Conservation (phyloP, 2,888 invertebrate species). For the Kryphioiulus occultus region DNA sequence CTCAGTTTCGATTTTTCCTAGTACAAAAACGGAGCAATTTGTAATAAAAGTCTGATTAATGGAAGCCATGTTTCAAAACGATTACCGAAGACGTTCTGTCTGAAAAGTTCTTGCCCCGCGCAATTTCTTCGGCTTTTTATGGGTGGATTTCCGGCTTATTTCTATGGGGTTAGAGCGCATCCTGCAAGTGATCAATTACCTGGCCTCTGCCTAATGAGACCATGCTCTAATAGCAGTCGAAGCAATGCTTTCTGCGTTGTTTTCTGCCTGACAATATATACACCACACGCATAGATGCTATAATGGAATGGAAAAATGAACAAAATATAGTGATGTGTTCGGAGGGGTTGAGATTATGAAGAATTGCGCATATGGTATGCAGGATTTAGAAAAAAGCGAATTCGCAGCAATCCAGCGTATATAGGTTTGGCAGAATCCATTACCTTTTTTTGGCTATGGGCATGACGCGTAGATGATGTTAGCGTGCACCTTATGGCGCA, state of each 20-base stretch:
- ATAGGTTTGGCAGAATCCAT: not conserved
- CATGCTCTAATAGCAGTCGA: not conserved
- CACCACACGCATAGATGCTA: not conserved
- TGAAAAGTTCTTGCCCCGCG: not conserved
- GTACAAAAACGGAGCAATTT: conserved; percentile 45
- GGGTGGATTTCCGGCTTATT: conserved; percentile 42
- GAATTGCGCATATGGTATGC: not conserved
- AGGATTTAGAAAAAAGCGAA: not conserved
- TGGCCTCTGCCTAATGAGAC: not conserved
- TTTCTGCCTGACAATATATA: not conserved
- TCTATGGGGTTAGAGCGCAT: conserved; percentile 33
- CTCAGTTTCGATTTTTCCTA: not conserved
- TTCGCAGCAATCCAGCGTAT: not conserved
- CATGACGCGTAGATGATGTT: not conserved
- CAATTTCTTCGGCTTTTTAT: not conserved
- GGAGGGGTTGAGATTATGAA: not conserved
- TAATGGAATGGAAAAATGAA: not conserved
- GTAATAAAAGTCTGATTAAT: conserved; percentile 49
- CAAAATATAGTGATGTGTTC: not conserved
- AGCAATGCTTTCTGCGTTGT: not conserved
- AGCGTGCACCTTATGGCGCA: not conserved
- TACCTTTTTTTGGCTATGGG: not conserved
- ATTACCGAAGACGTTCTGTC: not conserved
- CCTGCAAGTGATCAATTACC: conserved; percentile 39
- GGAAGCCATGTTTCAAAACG: conserved; percentile 42